Base-by-base conservation (phyloP, 2,797 vertebrate genomes). In the Sibirionetta formosa region DNA sequence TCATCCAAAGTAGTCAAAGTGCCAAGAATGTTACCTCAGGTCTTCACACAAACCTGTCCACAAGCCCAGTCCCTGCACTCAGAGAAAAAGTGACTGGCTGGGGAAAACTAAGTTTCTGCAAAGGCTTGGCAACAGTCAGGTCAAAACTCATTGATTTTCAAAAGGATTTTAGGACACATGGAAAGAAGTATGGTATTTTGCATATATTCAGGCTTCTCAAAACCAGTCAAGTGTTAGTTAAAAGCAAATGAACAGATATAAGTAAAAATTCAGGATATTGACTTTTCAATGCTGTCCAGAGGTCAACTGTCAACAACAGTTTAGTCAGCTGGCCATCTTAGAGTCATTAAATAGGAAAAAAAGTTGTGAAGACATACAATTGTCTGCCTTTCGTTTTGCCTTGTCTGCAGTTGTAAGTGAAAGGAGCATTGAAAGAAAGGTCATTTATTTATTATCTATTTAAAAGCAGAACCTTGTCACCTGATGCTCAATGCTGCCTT, bases 121-220 rank as follows among this genome's bases (percentile, higher is more conserved):
- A 85, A 51, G 31, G 3, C 3, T 44, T 77, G 35, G 13, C n/a
- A 77, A 57, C 31, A 65, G 5, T 38, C 11, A 23, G 5, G 29
- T 48, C 50, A 89, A 87, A 95, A 44, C 9, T 31, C 8, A 51
- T 2, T 13, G 17, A 51, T 91, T 94, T 93, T 56, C 18, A 35
- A 8, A 44, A 46, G 4, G 13, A 31, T 9, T 20, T 9, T 10
- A 46, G 46, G 13, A 50, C 26, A 22, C 2, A 11, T 9, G 17
- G 29, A 3, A 2, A 54, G 51, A 50, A 69, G 54, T 11, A 71
- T 2, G 8, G 3, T 80, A 36, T 61, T 88, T 71, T 40, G 36
- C 8, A 40, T 2, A 1, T 35, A 51, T 71, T 83, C 64, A 31
- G 4, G 8, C 13, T 53, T 56, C 48, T 63, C 31, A 90, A 6